A percentile compares a stretch with the other conserved stretches of the same genome.
Conservation (phyloP, 2,797 vertebrate species). For the Staurois parvus region DNA sequence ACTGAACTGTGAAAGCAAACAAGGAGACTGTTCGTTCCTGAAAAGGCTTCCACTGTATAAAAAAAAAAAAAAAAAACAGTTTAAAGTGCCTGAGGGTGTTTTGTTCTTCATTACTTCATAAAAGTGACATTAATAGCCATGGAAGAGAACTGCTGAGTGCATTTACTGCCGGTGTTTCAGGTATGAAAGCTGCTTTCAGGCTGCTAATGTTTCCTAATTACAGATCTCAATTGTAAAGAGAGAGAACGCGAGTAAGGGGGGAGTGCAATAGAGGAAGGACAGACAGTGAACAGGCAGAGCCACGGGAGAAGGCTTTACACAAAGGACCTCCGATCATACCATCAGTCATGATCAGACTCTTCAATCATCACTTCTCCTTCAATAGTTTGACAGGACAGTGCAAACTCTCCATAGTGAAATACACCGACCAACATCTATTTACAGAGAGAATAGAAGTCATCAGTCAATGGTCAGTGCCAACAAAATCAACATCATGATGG, state of each 20-base stretch:
- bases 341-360: neutral
- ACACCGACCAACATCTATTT: too few relatives aligned
- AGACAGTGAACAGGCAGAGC: constrained; percentile 57
- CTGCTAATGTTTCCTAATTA: constrained; percentile 85
- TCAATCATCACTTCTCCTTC: neutral
- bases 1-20: constrained; percentile 65
- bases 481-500: neutral
- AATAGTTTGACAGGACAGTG: neutral
- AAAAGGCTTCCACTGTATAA: constrained; percentile 77
- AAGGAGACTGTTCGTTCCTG: constrained; percentile 79
- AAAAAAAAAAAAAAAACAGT: constrained; percentile 77
- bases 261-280: constrained; percentile 30
- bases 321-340: neutral
- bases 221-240: constrained; percentile 74
- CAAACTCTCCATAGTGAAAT: neutral
- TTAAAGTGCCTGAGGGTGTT: constrained; percentile 84
- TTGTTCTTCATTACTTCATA: constrained; percentile 85
- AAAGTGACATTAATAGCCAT: constrained; percentile 86
- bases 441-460: neutral
- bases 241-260: constrained; percentile 62
- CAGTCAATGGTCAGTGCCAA: neutral
- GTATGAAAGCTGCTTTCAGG: constrained; percentile 83
- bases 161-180: constrained; percentile 83
- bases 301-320: neutral
- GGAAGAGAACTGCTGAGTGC: constrained; percentile 81